Base-by-base conservation (phyloP, 2,888 invertebrate species). In the Amphipoea oculea region DNA sequence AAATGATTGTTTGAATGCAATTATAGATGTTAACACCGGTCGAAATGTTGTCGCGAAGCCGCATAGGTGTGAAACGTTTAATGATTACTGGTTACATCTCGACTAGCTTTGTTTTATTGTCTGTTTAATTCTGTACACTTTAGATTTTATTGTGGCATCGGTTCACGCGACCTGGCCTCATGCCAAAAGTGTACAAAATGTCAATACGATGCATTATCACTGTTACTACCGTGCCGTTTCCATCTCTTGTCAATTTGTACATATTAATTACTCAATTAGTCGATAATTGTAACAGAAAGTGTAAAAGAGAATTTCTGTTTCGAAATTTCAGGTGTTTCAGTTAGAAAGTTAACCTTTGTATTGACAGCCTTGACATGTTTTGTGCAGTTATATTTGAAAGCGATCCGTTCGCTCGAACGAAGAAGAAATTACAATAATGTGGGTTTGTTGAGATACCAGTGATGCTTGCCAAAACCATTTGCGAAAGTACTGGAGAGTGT, bases 151-250 rank as follows among this genome's bases (percentile, higher is more conserved):
- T 94, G 95, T 94, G 93, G 93, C 93, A 93, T 92, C 92, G 91
- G 94, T 93, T 93, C 93, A 92, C 90, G 84, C 90, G 91, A 90
- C 87, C 92, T 94, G 96, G 96, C 95, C 78, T 76, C 23, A 83
- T 88, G 96, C 96, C 96, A 96, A 88, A 77, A 92, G 88, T 92
- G 88, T 92, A 92, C 94, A 91, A 96, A 96, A 96, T 96, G 96
- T 96, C 96, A 96, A 96, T 96, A 96, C 95, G 94, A 94, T 95
- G 95, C 95, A 95, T 94, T 95, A 95, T 95, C 94, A 92, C 94
- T 92, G 93, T 93, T 92, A 92, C 94, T 88, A 91, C 88, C 89
- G 91, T 76, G 81, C 82, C 81, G 90, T 79, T 89, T 91, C 88
- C 88, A 92, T 89, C 91, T 88, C 85, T 51, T 78, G 87, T 89